phyloP scores from a whole-genome alignment of 1,140 invertebrate genomes.

The Macrobrachium nipponense region DNA sequence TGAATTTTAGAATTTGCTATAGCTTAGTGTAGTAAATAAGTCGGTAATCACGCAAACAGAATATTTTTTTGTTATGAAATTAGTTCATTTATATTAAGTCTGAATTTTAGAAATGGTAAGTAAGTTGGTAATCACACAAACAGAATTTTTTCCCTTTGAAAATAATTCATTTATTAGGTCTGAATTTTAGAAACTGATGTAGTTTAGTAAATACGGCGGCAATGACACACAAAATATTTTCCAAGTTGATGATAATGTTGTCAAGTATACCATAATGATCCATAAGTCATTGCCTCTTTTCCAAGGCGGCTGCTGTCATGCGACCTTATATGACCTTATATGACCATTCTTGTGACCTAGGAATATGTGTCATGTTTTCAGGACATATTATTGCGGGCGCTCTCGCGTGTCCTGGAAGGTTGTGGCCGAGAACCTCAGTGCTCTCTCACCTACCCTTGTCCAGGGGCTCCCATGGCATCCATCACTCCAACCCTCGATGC shows the following conservation, averaged over 20 bases:
- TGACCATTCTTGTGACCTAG: not conserved
- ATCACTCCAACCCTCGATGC: conserved; percentile 25
- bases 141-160: not conserved
- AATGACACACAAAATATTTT: no score
- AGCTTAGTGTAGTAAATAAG: no score
- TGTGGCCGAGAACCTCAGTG: conserved; percentile 36
- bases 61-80: not conserved
- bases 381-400: conserved; percentile 32
- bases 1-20: no score
- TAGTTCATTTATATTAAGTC: not conserved
- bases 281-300: not conserved
- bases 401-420: conserved; percentile 37
- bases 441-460: conserved; percentile 40
- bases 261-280: no score
- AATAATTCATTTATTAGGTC: not conserved
- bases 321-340: not conserved
- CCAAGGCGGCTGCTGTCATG: not conserved
- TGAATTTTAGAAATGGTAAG: no score
- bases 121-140: no score
- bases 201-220: no score
- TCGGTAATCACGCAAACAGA: no score
- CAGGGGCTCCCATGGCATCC: conserved; percentile 9
- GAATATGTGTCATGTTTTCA: not conserved
- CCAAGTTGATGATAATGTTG: no score
- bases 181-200: no score